phyloP scores from a whole-genome alignment of 1,140 invertebrate genomes.

The Psix sp. region DNA sequence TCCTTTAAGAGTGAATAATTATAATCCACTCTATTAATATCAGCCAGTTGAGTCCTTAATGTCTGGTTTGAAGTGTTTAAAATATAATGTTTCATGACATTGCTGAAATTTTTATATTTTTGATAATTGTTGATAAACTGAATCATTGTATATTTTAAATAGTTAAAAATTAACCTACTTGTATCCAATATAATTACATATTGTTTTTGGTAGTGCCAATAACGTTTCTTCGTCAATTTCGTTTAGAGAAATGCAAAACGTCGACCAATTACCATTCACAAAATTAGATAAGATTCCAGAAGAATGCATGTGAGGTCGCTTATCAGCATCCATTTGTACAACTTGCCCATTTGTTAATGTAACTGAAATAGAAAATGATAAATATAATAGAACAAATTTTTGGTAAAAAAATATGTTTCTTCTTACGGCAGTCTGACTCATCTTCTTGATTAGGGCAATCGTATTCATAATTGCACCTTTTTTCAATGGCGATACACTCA shows the following conservation, averaged over 20 bases:
- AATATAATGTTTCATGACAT: neutral
- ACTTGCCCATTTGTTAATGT: conserved; percentile 80
- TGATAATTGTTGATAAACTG: conserved; percentile 11
- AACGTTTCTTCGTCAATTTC: conserved; percentile 61
- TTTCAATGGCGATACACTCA: conserved; percentile 78
- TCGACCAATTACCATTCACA: conserved; percentile 79
- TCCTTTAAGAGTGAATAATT: conserved; percentile 3
- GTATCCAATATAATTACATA: conserved; percentile 82
- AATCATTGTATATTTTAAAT: neutral
- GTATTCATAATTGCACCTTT: conserved; percentile 79
- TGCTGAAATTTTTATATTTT: conserved; percentile 6
- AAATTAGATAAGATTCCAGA: conserved; percentile 81
- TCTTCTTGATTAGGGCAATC: conserved; percentile 78
- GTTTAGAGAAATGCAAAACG: conserved; percentile 77
- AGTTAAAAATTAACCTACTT: conserved; percentile 66
- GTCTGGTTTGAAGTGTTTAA: too few species aligned
- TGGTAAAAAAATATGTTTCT: too few species aligned
- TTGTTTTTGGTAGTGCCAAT: conserved; percentile 54
- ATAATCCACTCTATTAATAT: neutral
- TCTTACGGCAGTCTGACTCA: conserved; percentile 84
- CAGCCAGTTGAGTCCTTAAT: neutral
- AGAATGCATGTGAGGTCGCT: conserved; percentile 77
- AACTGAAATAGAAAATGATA: conserved; percentile 76
- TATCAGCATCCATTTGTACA: conserved; percentile 79
- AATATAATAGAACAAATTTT: too few species aligned